Percentiles rank a stretch among this genome's conserved stretches.
Conservation (phyloP, 1,140 invertebrate genomes). For the Saccostrea cuccullata region DNA sequence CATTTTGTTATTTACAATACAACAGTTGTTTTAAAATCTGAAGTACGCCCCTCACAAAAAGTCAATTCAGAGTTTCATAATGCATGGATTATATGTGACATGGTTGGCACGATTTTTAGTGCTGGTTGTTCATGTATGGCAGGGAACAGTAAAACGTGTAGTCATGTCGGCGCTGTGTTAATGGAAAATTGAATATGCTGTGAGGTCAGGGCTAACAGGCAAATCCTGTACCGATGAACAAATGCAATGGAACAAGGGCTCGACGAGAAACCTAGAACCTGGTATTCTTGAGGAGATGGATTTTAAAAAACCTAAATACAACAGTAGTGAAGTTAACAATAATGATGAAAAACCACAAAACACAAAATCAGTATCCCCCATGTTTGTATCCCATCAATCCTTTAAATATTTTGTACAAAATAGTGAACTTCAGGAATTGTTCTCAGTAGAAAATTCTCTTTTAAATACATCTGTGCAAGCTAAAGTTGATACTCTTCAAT, state of each 20-base stretch:
- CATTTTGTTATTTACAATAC: no score
- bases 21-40: no score
- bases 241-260: constrained; percentile 38
- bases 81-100: no score
- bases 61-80: no score
- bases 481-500: background rate
- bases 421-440: background rate
- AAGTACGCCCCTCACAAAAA: no score
- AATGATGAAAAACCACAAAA: constrained; percentile 12
- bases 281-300: constrained; percentile 1
- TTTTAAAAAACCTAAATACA: background rate
- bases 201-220: constrained; percentile 35
- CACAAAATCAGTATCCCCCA: background rate
- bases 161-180: no score
- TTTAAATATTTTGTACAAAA: no score
- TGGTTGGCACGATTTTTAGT: no score
- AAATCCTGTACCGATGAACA: constrained; percentile 44
- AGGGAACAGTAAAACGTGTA: no score
- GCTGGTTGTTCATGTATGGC: no score
- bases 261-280: constrained; percentile 45
- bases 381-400: background rate
- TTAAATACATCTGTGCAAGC: background rate
- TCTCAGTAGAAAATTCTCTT: background rate
- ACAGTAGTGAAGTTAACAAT: background rate
- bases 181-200: constrained; percentile 50